These are phyloP conservation scores for Polypterus bichir DNA, from an alignment of 2,113 vertebrate genomes.

Conservation along the genomic window DNA sequence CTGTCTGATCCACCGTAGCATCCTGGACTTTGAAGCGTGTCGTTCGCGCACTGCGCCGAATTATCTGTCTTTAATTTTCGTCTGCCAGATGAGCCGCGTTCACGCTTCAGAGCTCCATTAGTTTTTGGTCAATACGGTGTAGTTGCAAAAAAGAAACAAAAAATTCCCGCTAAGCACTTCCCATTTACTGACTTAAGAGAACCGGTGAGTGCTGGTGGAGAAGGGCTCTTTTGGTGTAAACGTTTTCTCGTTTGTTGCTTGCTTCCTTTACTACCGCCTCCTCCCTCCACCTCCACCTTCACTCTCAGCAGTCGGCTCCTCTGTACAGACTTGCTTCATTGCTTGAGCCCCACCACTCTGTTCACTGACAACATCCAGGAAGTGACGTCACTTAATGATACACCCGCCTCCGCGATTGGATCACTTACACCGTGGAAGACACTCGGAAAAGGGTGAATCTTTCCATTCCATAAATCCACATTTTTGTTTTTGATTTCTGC, in stretches of 20 bases:
- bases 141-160: no score
- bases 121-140: no score
- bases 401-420: slow-evolving; percentile 9
- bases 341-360: not conserved
- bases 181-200: no score
- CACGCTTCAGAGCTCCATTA: no score
- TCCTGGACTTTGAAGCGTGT: slow-evolving; percentile 35
- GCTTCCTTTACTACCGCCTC: not conserved
- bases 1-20: slow-evolving; percentile 89
- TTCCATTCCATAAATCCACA: no score
- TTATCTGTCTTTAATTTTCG: no score
- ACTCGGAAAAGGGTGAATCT: not conserved
- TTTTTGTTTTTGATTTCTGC: no score
- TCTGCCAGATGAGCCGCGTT: no score
- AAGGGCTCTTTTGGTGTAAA: not conserved
- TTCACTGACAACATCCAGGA: slow-evolving; percentile 9
- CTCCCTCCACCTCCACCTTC: not conserved
- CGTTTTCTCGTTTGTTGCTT: not conserved
- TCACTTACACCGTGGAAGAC: slow-evolving; percentile 5
- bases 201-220: not conserved
- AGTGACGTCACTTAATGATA: slow-evolving; percentile 2
- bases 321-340: not conserved
- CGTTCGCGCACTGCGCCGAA: slow-evolving; percentile 17
- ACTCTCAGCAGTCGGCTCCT: not conserved
- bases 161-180: no score